phyloP scores from a whole-genome alignment of 2,888 invertebrate genomes.

The Altica lythri region DNA sequence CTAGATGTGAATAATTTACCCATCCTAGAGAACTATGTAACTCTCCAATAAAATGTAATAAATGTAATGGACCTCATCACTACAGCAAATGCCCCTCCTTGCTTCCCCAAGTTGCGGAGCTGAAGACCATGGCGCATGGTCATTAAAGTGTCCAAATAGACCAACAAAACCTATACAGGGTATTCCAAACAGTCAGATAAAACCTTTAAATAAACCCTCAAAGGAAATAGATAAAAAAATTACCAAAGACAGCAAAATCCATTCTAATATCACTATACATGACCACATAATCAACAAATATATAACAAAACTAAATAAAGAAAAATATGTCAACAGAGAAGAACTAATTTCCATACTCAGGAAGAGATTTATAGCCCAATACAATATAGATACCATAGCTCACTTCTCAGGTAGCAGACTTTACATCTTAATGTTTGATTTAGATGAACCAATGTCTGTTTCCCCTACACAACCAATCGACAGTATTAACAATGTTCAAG shows the following conservation, averaged over 20 bases:
- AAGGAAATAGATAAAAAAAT: constrained; percentile 1
- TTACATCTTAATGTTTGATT: constrained; percentile 20
- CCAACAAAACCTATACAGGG: constrained; percentile 17
- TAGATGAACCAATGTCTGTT: neutral
- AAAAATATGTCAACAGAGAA: constrained; percentile 17
- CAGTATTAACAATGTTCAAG: neutral
- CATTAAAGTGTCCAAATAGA: constrained; percentile 12
- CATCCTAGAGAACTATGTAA: constrained; percentile 1
- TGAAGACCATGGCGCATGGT: constrained; percentile 18
- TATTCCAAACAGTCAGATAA: constrained; percentile 17
- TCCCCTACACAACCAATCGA: constrained; percentile 14
- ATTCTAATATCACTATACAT: constrained; percentile 25
- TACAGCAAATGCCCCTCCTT: no score
- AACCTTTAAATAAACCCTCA: constrained; percentile 11
- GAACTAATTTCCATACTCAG: constrained; percentile 23
- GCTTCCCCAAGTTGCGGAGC: constrained; percentile 3
- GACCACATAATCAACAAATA: constrained; percentile 22
- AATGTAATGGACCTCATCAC: constrained; percentile 16
- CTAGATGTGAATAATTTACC: neutral
- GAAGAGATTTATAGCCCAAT: constrained; percentile 16
- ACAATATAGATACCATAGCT: constrained; percentile 21
- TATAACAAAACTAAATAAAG: constrained; percentile 24
- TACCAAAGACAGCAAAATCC: constrained; percentile 7
- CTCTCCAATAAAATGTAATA: constrained; percentile 8
- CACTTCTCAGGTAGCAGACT: constrained; percentile 13